A percentile compares a stretch with the other conserved stretches of the same genome.
Conservation (phyloP, 2,113 vertebrate genomes). For the Antechinus stuartii region DNA sequence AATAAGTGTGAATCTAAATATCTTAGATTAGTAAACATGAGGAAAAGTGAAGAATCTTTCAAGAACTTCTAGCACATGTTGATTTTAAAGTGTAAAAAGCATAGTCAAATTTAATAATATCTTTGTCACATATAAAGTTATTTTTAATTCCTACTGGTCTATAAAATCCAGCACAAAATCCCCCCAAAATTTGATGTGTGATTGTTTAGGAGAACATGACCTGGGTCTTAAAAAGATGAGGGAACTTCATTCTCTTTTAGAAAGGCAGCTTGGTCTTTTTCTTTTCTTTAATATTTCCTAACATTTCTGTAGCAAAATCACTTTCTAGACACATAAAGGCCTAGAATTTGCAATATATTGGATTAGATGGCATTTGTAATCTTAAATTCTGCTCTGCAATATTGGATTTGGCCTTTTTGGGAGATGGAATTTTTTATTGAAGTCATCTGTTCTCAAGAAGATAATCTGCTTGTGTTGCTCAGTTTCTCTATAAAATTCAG, state of each 20-base stretch:
- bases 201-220: not conserved
- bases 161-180: not conserved
- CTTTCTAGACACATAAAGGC: constrained; percentile 14
- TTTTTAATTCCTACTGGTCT: not conserved
- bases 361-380: constrained; percentile 8
- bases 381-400: constrained; percentile 10
- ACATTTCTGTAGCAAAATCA: not conserved
- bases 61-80: not conserved
- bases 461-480: not conserved
- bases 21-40: constrained; percentile 30
- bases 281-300: not conserved
- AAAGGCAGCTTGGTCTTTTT: constrained; percentile 24
- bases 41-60: not conserved
- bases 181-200: not conserved
- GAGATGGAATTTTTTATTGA: not conserved
- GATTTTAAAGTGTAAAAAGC: not conserved
- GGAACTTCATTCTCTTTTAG: constrained; percentile 9
- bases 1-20: constrained; percentile 61
- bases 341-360: constrained; percentile 14
- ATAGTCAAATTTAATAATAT: not conserved
- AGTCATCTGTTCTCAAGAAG: not conserved
- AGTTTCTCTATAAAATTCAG: not conserved
- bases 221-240: not conserved
- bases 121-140: not conserved
- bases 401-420: constrained; percentile 26